phyloP scores from a whole-genome alignment of 2,113 vertebrate species.

The Sterna hirundo region DNA sequence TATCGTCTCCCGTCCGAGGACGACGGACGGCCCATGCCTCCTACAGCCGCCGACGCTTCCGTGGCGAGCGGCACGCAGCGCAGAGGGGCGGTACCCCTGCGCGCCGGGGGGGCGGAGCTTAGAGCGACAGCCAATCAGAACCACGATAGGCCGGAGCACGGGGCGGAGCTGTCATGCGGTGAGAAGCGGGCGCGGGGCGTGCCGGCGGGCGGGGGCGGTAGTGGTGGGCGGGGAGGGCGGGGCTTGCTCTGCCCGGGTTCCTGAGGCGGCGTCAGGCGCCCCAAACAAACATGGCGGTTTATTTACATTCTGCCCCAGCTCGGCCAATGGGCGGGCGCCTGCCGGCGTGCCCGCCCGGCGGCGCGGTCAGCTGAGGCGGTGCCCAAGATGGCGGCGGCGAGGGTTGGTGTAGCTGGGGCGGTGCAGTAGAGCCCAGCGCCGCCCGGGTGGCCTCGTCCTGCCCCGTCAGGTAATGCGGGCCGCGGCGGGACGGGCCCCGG shows the following conservation, averaged over 20 bases:
- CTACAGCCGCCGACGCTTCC: accelerated
- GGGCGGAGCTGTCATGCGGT: accelerated
- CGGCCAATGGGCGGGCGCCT: constrained; percentile 35
- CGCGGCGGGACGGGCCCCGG: neutral
- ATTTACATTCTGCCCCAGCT: neutral
- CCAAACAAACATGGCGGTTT: constrained; percentile 37
- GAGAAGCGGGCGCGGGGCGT: accelerated
- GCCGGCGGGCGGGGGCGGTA: accelerated
- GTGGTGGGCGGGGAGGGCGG: neutral
- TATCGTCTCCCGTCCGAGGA: accelerated
- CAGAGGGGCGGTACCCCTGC: accelerated
- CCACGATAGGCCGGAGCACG: accelerated
- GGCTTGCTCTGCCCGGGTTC: accelerated
- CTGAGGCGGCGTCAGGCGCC: neutral
- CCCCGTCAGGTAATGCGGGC: neutral
- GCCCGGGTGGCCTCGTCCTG: neutral
- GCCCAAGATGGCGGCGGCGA: constrained; percentile 28
- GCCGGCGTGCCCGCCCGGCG: neutral
- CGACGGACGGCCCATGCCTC: accelerated
- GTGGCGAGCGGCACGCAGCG: accelerated
- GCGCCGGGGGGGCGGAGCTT: neutral
- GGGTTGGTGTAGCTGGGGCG: accelerated
- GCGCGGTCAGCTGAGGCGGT: neutral
- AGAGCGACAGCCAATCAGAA: accelerated
- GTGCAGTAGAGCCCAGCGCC: neutral